Evolutionary conservation across 2,113 vertebrate genomes (phyloP).

Genomic region (Petrocephalus microphthalmus): DNA sequence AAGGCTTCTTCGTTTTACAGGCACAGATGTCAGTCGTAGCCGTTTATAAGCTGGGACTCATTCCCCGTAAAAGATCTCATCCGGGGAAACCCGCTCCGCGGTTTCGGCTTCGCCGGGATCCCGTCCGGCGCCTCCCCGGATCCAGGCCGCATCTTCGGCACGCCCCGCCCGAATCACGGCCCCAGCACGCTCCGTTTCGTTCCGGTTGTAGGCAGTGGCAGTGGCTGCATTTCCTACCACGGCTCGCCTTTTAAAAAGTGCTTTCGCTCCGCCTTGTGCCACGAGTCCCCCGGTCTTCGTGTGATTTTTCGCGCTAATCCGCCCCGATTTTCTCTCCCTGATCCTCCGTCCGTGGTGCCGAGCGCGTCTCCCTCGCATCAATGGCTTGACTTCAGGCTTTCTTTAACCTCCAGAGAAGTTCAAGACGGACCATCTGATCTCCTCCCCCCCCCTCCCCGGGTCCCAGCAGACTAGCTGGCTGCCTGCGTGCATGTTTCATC

Average conservation of each 20-base stretch:
- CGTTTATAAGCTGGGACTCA: neutral
- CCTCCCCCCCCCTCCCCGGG: neutral
- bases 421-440: constrained; percentile 36
- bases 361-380: constrained; percentile 40
- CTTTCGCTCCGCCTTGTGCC: constrained; percentile 23
- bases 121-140: constrained; percentile 23
- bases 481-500: constrained; percentile 50
- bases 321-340: neutral
- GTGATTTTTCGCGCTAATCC: neutral
- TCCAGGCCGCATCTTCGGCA: constrained; percentile 63
- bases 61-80: neutral
- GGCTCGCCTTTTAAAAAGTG: constrained; percentile 33
- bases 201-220: constrained; percentile 48
- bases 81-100: neutral
- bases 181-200: constrained; percentile 50
- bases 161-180: constrained; percentile 53
- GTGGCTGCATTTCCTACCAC: constrained; percentile 44
- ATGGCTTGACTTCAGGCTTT: constrained; percentile 60
- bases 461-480: neutral
- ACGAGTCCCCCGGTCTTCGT: neutral
- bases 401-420: constrained; percentile 48
- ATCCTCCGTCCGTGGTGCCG: constrained; percentile 3
- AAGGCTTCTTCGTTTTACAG: neutral
- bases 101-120: constrained; percentile 35
- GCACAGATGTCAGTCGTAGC: neutral